Evolutionary conservation across 1,140 invertebrate species (phyloP).

Genomic region (Brevipalpus yothersi): DNA sequence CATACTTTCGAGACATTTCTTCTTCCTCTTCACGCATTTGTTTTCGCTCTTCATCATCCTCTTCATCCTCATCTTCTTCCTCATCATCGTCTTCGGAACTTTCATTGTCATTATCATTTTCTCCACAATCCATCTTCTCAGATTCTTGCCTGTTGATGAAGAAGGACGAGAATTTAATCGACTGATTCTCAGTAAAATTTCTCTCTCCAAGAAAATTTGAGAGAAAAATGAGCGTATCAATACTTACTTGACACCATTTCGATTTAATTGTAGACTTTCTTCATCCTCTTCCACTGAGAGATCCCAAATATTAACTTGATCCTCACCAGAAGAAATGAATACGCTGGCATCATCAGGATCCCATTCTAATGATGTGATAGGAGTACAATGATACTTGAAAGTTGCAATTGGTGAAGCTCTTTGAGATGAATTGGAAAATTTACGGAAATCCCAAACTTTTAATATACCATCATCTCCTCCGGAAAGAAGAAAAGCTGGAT

Average conservation of each 20-base stretch:
- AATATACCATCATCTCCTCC: slow-evolving; percentile 87
- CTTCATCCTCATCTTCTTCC: neutral
- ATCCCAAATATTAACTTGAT: slow-evolving; percentile 95
- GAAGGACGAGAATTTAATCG: too few relatives aligned
- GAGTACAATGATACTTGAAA: slow-evolving; percentile 74
- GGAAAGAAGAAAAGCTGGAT: slow-evolving; percentile 60
- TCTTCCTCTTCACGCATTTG: slow-evolving; percentile 23
- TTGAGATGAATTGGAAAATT: slow-evolving; percentile 27
- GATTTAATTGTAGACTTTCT: slow-evolving; percentile 14
- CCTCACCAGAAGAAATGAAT: slow-evolving; percentile 71
- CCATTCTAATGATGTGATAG: slow-evolving; percentile 70
- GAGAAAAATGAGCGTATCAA: neutral
- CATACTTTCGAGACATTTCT: slow-evolving; percentile 25
- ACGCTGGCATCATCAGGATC: slow-evolving; percentile 72
- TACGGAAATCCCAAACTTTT: slow-evolving; percentile 82
- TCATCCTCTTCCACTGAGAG: slow-evolving; percentile 64
- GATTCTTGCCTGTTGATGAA: too few relatives aligned
- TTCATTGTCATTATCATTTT: slow-evolving; percentile 5
- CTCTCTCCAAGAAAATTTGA: neutral
- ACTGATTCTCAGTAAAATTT: neutral
- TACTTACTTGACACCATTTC: neutral
- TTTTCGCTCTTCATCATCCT: neutral
- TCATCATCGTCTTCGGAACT: slow-evolving; percentile 13
- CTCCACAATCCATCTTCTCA: neutral
- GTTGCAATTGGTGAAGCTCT: slow-evolving; percentile 43